Evolutionary conservation across 2,797 vertebrate genomes (phyloP), one percentile per base, ranked within the genome.

Genomic region (Trichosurus vulpecula): DNA sequence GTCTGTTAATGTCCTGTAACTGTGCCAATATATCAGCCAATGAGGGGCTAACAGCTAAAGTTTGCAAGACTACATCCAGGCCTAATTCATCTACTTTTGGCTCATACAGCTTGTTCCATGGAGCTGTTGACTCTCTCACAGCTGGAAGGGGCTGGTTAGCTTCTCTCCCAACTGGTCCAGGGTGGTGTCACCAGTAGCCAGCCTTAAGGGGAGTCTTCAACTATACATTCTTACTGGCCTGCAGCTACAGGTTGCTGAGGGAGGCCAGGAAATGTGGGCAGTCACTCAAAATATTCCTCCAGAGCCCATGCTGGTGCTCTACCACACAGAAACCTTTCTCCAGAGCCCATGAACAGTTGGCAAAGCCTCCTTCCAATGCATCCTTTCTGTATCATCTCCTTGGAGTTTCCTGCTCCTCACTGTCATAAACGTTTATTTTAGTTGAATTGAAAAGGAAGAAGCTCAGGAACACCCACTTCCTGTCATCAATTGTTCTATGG

Each of bases 21-120:
- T 99, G 99, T 97, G 99, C 99, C 97, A 99, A 90, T 99, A 99
- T 99, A 89, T 99, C 99, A 0, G 99, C 98, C 96, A 99, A 95
- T 0, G 99, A 99, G 0, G 99, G 99, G 54, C 97, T 96, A 30
- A 94, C 56, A 14, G 97, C 97, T 0, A 99, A 99, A 0, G 99
- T 99, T 95, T 97, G 95, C 0, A 99, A 98, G 6, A 98, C 95
- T 0, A 52, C 92, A 4, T 90, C 56, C 1, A 99, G 93, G 90
- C 98, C 98, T 41, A 99, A 94, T 0, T n/a, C 54, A 4, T 98
- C 98, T 25, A 97, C 87, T 0, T 98, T 98, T 91, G 98, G 98
- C 96, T 99, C 98, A 6, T 99, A 99, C 61, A 99, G 66, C 97
- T 0, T 54, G 94, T 31, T 96, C 97, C 47, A 99, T 98, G 1